Evolutionary conservation across 2,888 invertebrate genomes (phyloP), one percentile per base, ranked within the genome.

Genomic region (Cybosia mesomella): DNA sequence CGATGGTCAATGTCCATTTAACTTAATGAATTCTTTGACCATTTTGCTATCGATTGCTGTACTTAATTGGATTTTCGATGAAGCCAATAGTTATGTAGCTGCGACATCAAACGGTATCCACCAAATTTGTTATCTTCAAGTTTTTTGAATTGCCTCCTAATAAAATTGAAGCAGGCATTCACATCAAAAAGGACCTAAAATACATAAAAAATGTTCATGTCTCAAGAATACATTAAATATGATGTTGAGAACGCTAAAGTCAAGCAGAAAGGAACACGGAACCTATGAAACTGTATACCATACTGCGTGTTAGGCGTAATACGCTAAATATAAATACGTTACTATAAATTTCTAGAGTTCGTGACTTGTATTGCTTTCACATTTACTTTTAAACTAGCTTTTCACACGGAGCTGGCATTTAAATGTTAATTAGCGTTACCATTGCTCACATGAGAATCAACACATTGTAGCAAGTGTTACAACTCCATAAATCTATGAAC

Each of bases 341-440:
- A n/a, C 49, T n/a, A 49, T 49, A 49, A 49, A 49, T 49, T 49
- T 49, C 8, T n/a, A n/a, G 18, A 49, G 18, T 49, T 49, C 49
- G 49, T 49, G 49, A n/a, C n/a, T 49, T 49, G 49, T n/a, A 49
- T 49, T 49, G n/a, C 49, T 49, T 49, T 49, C 49, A 49, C 49
- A 9, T 49, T 49, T 49, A n/a, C n/a, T 49, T 49, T 49, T 49
- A 49, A 49, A 49, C 49, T 49, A 18, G n/a, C 49, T 49, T n/a
- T 49, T 49, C 49, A 49, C 49, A 49, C 49, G 49, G 49, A 49
- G 49, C 49, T 18, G n/a, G n/a, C 49, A 49, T 49, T 49, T 49
- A 49, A 49, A 49, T 49, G 49, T 49, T n/a, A 49, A 49, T 49
- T 8, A n/a, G 49, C n/a, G n/a, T 49, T 49, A n/a, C 9, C 49